Percentiles rank a stretch among this genome's conserved stretches.
Evolutionary conservation across 2,888 invertebrate genomes (phyloP).

Genomic region (Imbricaverruca yamaguchii): DNA sequence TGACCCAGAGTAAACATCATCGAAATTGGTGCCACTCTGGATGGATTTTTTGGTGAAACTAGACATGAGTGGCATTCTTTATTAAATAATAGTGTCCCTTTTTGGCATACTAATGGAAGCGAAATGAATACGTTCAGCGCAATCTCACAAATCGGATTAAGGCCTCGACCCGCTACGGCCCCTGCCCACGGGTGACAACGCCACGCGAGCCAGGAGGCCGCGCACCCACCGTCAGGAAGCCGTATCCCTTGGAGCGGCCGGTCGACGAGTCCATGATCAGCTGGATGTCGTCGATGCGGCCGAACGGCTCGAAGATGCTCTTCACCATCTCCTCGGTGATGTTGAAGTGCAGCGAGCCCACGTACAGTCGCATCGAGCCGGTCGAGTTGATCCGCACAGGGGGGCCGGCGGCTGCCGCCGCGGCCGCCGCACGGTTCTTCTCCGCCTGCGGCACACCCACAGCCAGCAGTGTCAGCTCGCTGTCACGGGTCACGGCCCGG

Average conservation of each 20-base stretch:
- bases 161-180: no score
- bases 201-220: no score
- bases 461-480: background rate
- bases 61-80: no score
- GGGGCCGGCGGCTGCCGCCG: slow-evolving; percentile 62
- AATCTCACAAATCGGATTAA: no score
- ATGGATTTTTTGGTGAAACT: no score
- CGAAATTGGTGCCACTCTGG: no score
- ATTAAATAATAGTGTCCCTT: no score
- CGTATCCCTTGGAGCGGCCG: slow-evolving; percentile 92
- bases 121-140: no score
- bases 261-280: slow-evolving; percentile 92
- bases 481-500: no score
- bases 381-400: slow-evolving; percentile 67
- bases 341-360: slow-evolving; percentile 95
- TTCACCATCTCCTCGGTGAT: slow-evolving; percentile 98
- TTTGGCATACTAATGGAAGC: no score
- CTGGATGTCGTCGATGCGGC: slow-evolving; percentile 91
- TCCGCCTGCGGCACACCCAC: slow-evolving; percentile 53
- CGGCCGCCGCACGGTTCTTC: slow-evolving; percentile 77
- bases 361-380: slow-evolving; percentile 94
- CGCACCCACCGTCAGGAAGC: slow-evolving; percentile 76
- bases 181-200: no score
- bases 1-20: no score
- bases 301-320: slow-evolving; percentile 98